phyloP scores from a whole-genome alignment of 2,888 invertebrate species.

The Odontothrips loti region DNA sequence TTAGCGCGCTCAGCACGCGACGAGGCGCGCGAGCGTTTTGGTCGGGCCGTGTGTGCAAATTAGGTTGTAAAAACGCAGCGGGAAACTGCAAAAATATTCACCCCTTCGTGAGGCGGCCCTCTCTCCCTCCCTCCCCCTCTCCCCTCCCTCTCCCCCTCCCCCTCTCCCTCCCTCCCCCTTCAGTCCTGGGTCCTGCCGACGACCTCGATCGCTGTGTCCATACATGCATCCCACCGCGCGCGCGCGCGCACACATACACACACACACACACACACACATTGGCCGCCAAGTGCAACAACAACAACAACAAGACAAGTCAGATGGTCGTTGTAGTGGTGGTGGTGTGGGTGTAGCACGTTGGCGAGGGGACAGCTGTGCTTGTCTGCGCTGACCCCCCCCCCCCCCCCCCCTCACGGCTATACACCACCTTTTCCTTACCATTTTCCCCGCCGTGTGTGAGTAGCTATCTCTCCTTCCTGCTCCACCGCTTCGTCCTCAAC shows the following conservation, averaged over 20 bases:
- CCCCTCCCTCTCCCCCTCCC: conserved; percentile 28
- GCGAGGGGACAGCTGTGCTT: conserved; percentile 11
- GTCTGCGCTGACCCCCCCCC: not conserved
- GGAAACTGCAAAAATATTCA: too few relatives aligned
- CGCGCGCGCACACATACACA: too few relatives aligned
- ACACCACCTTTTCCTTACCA: not conserved
- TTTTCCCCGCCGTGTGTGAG: not conserved
- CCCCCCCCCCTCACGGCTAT: not conserved
- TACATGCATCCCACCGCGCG: conserved; percentile 22
- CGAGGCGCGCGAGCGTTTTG: too few relatives aligned
- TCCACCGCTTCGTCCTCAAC: too few relatives aligned
- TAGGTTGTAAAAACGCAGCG: not conserved
- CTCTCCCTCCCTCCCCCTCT: conserved; percentile 33
- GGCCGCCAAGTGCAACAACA: not conserved
- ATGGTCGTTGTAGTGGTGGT: not conserved
- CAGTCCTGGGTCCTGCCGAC: too few relatives aligned
- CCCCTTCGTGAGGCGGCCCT: too few relatives aligned
- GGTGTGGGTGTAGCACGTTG: not conserved
- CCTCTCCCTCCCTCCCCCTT: conserved; percentile 33
- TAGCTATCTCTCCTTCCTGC: not conserved
- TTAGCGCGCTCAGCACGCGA: too few relatives aligned
- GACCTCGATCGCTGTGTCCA: conserved; percentile 30
- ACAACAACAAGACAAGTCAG: not conserved
- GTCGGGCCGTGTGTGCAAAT: not conserved
- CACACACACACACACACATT: too few relatives aligned